These are phyloP conservation scores for Palythoa heliodiscus DNA, from an alignment of 92 coral and sea anemone species.

Conservation along the genomic window DNA sequence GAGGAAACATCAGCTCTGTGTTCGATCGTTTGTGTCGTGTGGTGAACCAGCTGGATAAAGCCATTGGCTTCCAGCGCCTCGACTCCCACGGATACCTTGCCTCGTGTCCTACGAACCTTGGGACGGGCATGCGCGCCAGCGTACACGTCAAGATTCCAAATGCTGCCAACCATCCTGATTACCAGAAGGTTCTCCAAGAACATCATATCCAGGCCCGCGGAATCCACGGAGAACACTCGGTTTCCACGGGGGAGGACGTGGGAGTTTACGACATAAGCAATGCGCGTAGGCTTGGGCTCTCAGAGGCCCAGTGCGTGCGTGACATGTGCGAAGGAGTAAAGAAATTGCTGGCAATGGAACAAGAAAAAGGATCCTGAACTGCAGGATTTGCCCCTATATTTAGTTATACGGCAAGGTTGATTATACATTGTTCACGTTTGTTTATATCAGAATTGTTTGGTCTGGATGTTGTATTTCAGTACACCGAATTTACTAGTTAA, in stretches of 20 bases:
- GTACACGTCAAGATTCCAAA: conserved; percentile 94
- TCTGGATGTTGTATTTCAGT: background rate
- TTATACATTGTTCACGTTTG: background rate
- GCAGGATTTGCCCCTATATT: background rate
- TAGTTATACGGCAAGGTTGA: conserved; percentile 20
- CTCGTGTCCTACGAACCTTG: conserved; percentile 92
- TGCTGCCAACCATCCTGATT: conserved; percentile 76
- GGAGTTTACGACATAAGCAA: conserved; percentile 91
- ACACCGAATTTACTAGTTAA: background rate
- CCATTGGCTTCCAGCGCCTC: conserved; percentile 77
- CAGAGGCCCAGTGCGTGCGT: conserved; percentile 93
- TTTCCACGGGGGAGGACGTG: conserved; percentile 82
- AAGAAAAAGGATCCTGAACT: conserved; percentile 61
- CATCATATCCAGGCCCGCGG: conserved; percentile 86
- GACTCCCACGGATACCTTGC: conserved; percentile 81
- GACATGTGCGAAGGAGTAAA: conserved; percentile 96
- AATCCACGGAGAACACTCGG: conserved; percentile 88
- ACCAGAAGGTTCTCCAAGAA: conserved; percentile 81
- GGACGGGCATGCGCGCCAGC: conserved; percentile 94
- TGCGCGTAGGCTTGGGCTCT: conserved; percentile 81
- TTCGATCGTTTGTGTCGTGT: conserved; percentile 76
- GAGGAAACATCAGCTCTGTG: conserved; percentile 90
- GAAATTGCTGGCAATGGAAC: conserved; percentile 77
- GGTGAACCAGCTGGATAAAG: conserved; percentile 82
- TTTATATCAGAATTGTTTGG: background rate